Base-by-base conservation (phyloP, 2,888 invertebrate genomes). In the Stomorhina lunata region DNA sequence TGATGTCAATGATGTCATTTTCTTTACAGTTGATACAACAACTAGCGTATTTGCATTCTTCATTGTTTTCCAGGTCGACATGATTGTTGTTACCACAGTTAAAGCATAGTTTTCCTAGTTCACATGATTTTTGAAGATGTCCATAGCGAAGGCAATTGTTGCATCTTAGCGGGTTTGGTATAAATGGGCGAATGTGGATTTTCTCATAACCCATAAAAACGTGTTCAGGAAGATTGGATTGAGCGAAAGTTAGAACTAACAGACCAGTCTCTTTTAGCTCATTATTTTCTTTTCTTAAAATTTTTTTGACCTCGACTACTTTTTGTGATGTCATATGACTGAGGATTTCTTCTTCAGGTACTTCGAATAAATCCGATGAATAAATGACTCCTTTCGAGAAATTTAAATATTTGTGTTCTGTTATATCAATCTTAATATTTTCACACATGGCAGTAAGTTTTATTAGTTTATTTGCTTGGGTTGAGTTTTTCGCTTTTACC, bases 271-370 rank as follows among this genome's bases (percentile, higher is more conserved):
- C 63, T 32, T 45, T 63, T 15, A 83, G 32, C n/a, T 50, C 40
- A 7, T 78, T 55, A 22, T 71, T 45, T 59, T 53, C 69, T 57
- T 43, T 76, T 68, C 61, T 75, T 9, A 76, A 17, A 10, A 82
- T 81, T 79, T 82, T 83, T 57, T 66, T 80, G 1, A 78, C 75
- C 63, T 80, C 78, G 5, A 17, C 20, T 7, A 80, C 59, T 25
- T 75, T 75, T 57, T 81, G 75, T 5, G 37, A 15, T 37, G 61
- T 43, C 15, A 79, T 53, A 53, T 79, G 71, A 9, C 57, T 25
- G 5, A 73, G 34, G 9, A 81, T 81, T 61, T 61, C 68, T 7
- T 65, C 43, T 66, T 81, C 81, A 4, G 48, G 55, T 50, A 79
- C 53, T 5, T 40, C 71, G 7, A 68, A 57, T 22, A 77, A 15